phyloP scores from a whole-genome alignment of 2,888 invertebrate genomes.

The Agriopis aurantiaria region DNA sequence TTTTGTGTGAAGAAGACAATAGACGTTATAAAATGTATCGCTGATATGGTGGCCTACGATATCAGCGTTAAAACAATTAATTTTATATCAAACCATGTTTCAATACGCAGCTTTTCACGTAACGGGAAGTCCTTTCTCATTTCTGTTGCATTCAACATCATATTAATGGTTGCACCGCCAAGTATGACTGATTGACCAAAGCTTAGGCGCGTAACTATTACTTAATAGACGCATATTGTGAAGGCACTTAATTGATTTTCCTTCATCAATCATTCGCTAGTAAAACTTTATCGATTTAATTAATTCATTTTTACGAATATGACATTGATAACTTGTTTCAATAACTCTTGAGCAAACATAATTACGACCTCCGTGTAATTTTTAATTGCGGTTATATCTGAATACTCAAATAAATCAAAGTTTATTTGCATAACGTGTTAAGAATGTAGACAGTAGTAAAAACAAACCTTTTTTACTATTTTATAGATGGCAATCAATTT shows the following conservation, averaged over 20 bases:
- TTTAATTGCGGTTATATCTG: slow-evolving; percentile 31
- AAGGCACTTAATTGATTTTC: slow-evolving; percentile 33
- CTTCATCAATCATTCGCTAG: slow-evolving; percentile 31
- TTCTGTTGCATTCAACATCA: slow-evolving; percentile 32
- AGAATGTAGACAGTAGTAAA: slow-evolving; percentile 36
- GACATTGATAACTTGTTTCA: slow-evolving; percentile 16
- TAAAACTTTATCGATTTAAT: slow-evolving; percentile 29
- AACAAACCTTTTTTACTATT: slow-evolving; percentile 37
- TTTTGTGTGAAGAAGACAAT: too few relatives aligned
- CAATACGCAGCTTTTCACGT: slow-evolving; percentile 24
- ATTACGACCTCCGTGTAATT: slow-evolving; percentile 33
- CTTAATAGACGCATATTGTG: slow-evolving; percentile 30
- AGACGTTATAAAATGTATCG: too few relatives aligned
- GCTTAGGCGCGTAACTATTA: slow-evolving; percentile 34
- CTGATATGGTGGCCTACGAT: background rate
- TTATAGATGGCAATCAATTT: slow-evolving; percentile 33
- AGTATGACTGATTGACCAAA: slow-evolving; percentile 43
- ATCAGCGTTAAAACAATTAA: slow-evolving; percentile 2
- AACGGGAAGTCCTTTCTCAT: slow-evolving; percentile 44
- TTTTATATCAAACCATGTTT: slow-evolving; percentile 3
- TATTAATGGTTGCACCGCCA: slow-evolving; percentile 43
- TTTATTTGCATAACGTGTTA: slow-evolving; percentile 34
- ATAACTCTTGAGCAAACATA: slow-evolving; percentile 22
- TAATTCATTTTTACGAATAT: slow-evolving; percentile 22
- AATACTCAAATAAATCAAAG: slow-evolving; percentile 41